Evolutionary conservation across 1,140 invertebrate species (phyloP), one percentile per base, ranked within the genome.

Genomic region (Hyles vespertilio): DNA sequence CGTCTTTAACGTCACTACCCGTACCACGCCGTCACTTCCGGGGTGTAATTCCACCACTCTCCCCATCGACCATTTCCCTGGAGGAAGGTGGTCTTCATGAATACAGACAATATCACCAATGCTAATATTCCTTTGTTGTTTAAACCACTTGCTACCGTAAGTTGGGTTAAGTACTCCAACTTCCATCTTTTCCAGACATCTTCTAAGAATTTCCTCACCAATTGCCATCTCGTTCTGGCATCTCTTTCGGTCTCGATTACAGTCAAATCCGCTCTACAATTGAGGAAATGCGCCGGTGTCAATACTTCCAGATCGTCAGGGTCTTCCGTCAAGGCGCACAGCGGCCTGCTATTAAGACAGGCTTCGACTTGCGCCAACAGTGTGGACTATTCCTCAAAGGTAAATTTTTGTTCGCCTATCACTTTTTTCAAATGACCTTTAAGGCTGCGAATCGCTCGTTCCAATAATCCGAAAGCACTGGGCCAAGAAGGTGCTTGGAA

Each of bases 161-260:
- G 8, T 48, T 56, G 54, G 5, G 22, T 47, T 2, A 56, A 10
- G n/a, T 56, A 56, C 6, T 56, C 54, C 2, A 32, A 44, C 47
- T 56, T 56, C 54, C 54, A 56, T 36, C 45, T 56, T 36, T 48
- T 56, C 54, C 54, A 56, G 8, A 56, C 5, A 11, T 56, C 54
- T 11, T 47, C 44, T 3, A 34, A 56, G 3, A 47, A 43, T 34
- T 56, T 56, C 32, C 47, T 12, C 3, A 36, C 47, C 33, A 12
- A 7, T 7, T 56, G 45, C 54, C 54, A 56, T 7, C 54, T 32
- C 8, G 54, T 56, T 34, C 54, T 11, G 2, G 11, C 32, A n/a
- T 56, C 54, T 22, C 1, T 9, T 12, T 48, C n/a, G 9, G 54
- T 49, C 2, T 56, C 33, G 8, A 56, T 36, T 5, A 56, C 3